These are phyloP conservation scores for Ganaspis sp. DNA, from an alignment of 1,140 invertebrate genomes.

Conservation along the genomic window DNA sequence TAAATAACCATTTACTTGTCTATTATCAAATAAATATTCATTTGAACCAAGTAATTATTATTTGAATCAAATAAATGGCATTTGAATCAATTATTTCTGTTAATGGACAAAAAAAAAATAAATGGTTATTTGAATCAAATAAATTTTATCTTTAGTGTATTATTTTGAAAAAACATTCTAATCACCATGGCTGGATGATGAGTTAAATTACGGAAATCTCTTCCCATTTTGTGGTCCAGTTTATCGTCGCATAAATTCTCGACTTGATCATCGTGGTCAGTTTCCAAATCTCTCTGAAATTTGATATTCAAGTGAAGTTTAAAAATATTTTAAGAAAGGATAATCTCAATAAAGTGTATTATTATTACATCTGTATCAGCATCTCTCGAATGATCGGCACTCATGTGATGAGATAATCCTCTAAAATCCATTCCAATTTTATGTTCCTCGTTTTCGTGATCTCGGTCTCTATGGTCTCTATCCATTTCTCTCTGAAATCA, in stretches of 20 bases:
- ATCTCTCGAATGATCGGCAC: conserved; percentile 62
- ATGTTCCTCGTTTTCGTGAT: conserved; percentile 66
- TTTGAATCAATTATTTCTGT: too few relatives aligned
- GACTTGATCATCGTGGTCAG: conserved; percentile 63
- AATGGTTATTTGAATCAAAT: too few relatives aligned
- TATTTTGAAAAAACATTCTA: conserved; percentile 10
- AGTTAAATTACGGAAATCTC: conserved; percentile 64
- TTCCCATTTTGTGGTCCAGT: conserved; percentile 61
- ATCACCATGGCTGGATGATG: conserved; percentile 62
- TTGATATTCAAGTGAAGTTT: conserved; percentile 45
- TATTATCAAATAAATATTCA: too few relatives aligned
- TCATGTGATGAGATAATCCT: conserved; percentile 62
- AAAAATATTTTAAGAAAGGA: background rate
- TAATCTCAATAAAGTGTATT: background rate
- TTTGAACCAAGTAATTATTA: too few relatives aligned
- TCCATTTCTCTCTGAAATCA: conserved; percentile 66
- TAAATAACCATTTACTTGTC: too few relatives aligned
- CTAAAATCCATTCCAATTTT: conserved; percentile 67
- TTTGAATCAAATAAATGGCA: too few relatives aligned
- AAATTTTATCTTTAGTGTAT: too few relatives aligned
- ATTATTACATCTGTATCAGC: conserved; percentile 62
- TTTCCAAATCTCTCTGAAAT: conserved; percentile 59
- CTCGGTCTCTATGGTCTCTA: conserved; percentile 63
- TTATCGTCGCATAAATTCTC: conserved; percentile 64
- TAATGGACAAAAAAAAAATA: too few relatives aligned